phyloP scores from a whole-genome alignment of 2,888 invertebrate genomes.

The Zygothrica quintamaculata region DNA sequence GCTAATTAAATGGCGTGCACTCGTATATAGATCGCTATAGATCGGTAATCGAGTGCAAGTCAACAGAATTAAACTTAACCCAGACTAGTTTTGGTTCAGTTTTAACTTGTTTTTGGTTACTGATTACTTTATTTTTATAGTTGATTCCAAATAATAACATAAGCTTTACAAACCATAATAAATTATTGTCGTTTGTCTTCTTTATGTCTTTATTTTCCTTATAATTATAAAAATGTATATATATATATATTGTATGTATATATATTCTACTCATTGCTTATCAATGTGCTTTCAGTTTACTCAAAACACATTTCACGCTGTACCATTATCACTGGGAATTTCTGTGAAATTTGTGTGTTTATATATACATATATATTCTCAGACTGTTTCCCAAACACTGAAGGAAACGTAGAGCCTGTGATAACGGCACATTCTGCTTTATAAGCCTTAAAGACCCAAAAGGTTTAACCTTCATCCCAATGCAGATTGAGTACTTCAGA shows the following conservation, averaged over 20 bases:
- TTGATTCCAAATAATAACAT: background rate
- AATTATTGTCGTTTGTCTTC: constrained; percentile 13
- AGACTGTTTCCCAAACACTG: too few relatives aligned
- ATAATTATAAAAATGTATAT: constrained; percentile 19
- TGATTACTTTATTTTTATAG: too few relatives aligned
- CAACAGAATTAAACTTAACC: constrained; percentile 5
- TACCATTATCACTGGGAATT: constrained; percentile 40
- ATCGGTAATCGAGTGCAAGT: constrained; percentile 6
- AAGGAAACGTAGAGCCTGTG: constrained; percentile 8
- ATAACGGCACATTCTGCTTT: constrained; percentile 13
- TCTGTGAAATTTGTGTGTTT: constrained; percentile 35
- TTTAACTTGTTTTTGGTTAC: constrained; percentile 33
- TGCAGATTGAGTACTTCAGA: background rate
- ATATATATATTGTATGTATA: too few relatives aligned
- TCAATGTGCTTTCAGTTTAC: constrained; percentile 32
- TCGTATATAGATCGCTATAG: background rate
- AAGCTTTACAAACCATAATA: constrained; percentile 7
- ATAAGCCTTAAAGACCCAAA: too few relatives aligned
- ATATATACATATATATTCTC: too few relatives aligned
- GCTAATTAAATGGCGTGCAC: constrained; percentile 49
- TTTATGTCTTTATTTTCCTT: constrained; percentile 16
- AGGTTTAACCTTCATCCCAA: too few relatives aligned
- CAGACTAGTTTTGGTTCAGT: constrained; percentile 2
- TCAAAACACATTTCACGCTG: constrained; percentile 29
- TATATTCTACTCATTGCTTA: too few relatives aligned